Evolutionary conservation across 1,140 invertebrate species (phyloP), one percentile per base, ranked within the genome.

Genomic region (Bradynema listronoti): DNA sequence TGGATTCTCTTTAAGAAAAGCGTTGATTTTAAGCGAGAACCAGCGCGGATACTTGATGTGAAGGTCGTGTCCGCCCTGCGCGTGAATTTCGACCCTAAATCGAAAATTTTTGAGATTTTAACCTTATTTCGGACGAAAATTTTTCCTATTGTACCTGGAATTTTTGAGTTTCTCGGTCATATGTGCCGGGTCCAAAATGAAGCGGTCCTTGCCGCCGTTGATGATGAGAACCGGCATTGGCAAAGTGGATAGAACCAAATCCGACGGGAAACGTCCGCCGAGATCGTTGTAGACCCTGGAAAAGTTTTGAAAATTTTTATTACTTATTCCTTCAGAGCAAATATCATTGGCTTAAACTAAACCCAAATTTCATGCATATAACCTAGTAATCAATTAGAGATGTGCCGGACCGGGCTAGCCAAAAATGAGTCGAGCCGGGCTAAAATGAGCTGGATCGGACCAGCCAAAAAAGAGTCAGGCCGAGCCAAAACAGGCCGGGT

Each of bases 31-130:
- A n/a, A 61, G 30, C n/a, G 69, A 61, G 34, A 76, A 78, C 75
- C 75, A 76, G 33, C 68, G 64, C 2, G 73, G 70, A 42, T 73
- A 68, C 42, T 78, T 78, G 6, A 75, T 62, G 52, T 76, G 67
- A 32, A 76, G 58, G 36, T 76, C 73, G 49, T 76, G 73, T 9
- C 65, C 62, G 16, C 72, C 73, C 57, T 73, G 72, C 0, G 75
- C 67, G 41, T 76, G 73, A 11, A 71, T 47, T 61, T 76, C 73
- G 6, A 76, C 41, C 39, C 76, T 76, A 30, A 67, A 78, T 45
- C 7, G n/a, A 7, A 2, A 34, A 43, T 42, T 33, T 14, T 64
- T 9, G 66, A 24, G 32, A 27, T 45, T 25, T 54, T 72, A 14
- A 63, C 24, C 4, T 58, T 46, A 9, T 51, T 60, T 7, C 56